These are phyloP conservation scores for Magallana gigas DNA, from an alignment of 1,140 invertebrate genomes.

Conservation along the genomic window DNA sequence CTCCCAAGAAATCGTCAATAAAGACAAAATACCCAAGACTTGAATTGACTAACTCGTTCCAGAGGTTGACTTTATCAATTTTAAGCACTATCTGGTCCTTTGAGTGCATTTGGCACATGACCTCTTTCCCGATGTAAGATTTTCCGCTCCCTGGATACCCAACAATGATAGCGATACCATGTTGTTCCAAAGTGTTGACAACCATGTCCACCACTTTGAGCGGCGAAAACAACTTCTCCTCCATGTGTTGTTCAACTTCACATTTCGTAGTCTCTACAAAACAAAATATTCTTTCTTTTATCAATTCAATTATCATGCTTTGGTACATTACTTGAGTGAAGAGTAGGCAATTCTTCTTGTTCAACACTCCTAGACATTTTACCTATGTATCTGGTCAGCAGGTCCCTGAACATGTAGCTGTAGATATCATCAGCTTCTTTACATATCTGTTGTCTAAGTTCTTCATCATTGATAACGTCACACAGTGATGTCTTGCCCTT, in stretches of 20 bases:
- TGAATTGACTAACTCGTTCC: background rate
- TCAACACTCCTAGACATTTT: background rate
- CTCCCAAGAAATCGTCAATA: background rate
- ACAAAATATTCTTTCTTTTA: background rate
- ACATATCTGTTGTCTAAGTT: background rate
- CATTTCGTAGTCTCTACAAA: background rate
- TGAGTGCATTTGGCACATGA: background rate
- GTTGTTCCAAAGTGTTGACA: background rate
- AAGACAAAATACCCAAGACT: background rate
- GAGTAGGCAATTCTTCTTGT: too few relatives aligned
- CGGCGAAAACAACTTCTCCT: background rate
- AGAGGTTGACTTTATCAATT: background rate
- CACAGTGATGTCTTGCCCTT: background rate
- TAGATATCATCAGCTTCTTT: background rate
- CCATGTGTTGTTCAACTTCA: background rate
- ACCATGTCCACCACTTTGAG: background rate
- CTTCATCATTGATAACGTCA: background rate
- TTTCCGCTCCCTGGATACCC: background rate
- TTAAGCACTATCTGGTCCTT: background rate
- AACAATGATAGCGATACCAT: background rate
- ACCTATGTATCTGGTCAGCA: background rate
- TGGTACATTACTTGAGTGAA: too few relatives aligned
- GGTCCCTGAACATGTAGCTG: background rate
- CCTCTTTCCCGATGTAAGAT: background rate
- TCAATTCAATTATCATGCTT: too few relatives aligned